Percentiles rank a stretch among this genome's conserved stretches.
These are phyloP conservation scores for Atherinomorus stipes DNA, from an alignment of 2,113 vertebrate species.

Conservation along the genomic window DNA sequence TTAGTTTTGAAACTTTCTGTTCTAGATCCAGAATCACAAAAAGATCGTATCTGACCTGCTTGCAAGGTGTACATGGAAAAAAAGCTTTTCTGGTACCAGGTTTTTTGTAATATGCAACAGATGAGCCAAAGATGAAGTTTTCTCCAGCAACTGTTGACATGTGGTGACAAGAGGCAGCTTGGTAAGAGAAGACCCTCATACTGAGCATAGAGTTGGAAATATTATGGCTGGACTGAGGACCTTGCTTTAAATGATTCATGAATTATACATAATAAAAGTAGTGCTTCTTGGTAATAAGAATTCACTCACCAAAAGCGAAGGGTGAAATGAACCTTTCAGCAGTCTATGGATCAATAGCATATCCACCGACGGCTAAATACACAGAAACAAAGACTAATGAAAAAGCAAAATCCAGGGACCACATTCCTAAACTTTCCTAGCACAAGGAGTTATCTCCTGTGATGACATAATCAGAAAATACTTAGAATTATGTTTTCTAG, in stretches of 20 bases:
- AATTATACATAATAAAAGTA: background rate
- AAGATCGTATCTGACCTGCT: background rate
- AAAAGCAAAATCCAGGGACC: background rate
- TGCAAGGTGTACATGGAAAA: background rate
- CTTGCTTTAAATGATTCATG: background rate
- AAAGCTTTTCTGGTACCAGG: background rate
- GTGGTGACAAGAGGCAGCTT: background rate
- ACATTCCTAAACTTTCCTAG: background rate
- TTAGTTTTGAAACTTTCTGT: background rate
- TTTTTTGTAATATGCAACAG: background rate
- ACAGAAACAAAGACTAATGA: background rate
- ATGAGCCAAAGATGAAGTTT: background rate
- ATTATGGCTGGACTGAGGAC: background rate
- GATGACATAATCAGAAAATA: background rate
- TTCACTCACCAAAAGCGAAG: background rate
- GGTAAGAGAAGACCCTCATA: background rate
- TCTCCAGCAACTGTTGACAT: background rate
- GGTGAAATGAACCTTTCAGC: background rate
- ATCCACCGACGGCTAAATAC: no score
- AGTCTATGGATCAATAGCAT: background rate
- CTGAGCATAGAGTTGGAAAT: conserved; percentile 6
- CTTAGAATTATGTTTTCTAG: background rate
- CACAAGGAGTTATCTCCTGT: background rate
- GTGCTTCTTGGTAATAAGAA: background rate
- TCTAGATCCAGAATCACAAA: background rate